A percentile compares a stretch with the other conserved stretches of the same genome.
These are phyloP conservation scores for Serranus cabrilla DNA, from an alignment of 2,797 vertebrate genomes.

Conservation along the genomic window DNA sequence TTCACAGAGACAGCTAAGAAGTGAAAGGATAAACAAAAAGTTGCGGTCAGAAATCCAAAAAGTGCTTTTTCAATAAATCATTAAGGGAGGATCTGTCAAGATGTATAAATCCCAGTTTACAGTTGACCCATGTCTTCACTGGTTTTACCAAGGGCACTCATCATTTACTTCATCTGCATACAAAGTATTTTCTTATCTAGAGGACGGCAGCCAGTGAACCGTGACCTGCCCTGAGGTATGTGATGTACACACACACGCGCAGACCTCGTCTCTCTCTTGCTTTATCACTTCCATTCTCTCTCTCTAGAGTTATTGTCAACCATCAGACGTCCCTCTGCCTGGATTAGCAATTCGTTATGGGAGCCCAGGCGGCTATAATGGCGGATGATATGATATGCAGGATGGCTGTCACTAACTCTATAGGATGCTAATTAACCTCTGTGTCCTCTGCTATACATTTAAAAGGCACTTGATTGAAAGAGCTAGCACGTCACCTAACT, in stretches of 20 bases:
- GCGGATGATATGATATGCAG: conserved; percentile 71
- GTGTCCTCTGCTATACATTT: conserved; percentile 67
- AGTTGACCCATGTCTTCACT: conserved; percentile 44
- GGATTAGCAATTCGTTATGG: conserved; percentile 74
- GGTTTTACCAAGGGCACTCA: conserved; percentile 56
- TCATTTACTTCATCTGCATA: conserved; percentile 73
- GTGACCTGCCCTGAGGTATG: conserved; percentile 59
- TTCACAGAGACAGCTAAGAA: background rate
- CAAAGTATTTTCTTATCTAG: conserved; percentile 76
- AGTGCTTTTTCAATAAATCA: conserved; percentile 11
- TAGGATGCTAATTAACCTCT: conserved; percentile 75
- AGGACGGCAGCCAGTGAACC: conserved; percentile 69
- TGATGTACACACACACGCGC: conserved; percentile 57
- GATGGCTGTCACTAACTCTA: conserved; percentile 49
- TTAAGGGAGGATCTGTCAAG: conserved; percentile 16
- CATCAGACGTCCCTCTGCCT: conserved; percentile 65
- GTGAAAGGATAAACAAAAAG: background rate
- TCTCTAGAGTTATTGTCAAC: conserved; percentile 71
- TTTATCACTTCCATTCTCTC: conserved; percentile 54
- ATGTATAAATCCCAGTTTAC: conserved; percentile 36
- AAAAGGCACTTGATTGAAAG: conserved; percentile 43
- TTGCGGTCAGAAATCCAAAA: conserved; percentile 24
- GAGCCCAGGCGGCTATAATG: conserved; percentile 65
- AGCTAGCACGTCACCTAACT: conserved; percentile 1
- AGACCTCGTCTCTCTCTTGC: conserved; percentile 41